Percentiles rank a stretch among this genome's conserved stretches.
phyloP scores from a whole-genome alignment of 2,888 invertebrate genomes.

The Troilus luridus region DNA sequence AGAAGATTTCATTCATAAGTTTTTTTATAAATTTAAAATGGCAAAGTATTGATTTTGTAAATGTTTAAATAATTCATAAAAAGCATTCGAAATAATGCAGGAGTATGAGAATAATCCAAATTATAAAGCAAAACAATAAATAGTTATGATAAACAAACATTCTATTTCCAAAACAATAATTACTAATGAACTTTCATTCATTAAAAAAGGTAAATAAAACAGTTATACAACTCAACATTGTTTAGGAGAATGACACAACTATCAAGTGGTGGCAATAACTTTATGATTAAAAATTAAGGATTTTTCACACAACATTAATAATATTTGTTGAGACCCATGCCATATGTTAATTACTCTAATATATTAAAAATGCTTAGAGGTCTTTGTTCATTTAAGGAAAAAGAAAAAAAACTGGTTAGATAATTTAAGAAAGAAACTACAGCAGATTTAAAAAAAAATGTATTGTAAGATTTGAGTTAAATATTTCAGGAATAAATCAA shows the following conservation, averaged over 20 bases:
- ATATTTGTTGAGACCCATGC: background rate
- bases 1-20: background rate
- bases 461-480: background rate
- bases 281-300: background rate
- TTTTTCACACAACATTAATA: background rate
- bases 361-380: background rate
- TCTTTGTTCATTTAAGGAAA: background rate
- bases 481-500: background rate
- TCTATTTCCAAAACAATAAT: background rate
- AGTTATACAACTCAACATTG: background rate
- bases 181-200: background rate
- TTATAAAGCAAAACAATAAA: background rate
- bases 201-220: background rate
- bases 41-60: background rate
- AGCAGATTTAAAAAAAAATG: no score
- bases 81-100: background rate
- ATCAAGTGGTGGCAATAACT: background rate
- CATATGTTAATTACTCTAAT: background rate
- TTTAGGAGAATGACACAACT: background rate
- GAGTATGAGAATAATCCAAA: background rate
- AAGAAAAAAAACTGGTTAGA: background rate
- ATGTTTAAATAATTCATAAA: background rate
- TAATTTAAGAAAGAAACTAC: no score
- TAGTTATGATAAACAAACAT: background rate
- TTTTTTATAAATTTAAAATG: background rate